phyloP scores from a whole-genome alignment of 2,888 invertebrate species.

The Ormyrus labotus region DNA sequence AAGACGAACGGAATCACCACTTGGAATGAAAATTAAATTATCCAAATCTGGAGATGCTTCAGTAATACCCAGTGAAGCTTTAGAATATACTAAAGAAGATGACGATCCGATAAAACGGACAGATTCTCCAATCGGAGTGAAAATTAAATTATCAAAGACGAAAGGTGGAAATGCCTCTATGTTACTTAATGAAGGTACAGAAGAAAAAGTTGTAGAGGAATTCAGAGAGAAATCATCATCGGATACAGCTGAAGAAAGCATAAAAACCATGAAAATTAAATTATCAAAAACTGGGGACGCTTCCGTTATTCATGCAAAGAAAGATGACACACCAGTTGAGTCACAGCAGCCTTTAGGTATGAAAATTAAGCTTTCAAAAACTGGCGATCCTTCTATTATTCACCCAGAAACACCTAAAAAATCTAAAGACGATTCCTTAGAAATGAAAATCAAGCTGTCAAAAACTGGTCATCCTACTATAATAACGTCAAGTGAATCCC shows the following conservation, averaged over 20 bases:
- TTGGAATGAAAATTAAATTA: constrained; percentile 72
- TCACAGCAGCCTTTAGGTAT: constrained; percentile 71
- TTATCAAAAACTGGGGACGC: constrained; percentile 70
- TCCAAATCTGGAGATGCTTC: constrained; percentile 71
- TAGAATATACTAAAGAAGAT: constrained; percentile 57
- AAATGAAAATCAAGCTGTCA: constrained; percentile 71
- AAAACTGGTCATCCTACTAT: constrained; percentile 72
- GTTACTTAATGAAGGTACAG: constrained; percentile 28
- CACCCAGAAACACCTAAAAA: constrained; percentile 55
- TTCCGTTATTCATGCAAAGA: constrained; percentile 62
- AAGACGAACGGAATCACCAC: constrained; percentile 50
- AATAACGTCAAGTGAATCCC: constrained; percentile 64
- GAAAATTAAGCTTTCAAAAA: constrained; percentile 73
- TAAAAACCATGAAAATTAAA: constrained; percentile 68
- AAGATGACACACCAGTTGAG: constrained; percentile 18
- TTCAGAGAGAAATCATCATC: not conserved
- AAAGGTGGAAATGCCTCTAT: constrained; percentile 49
- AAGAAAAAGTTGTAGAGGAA: constrained; percentile 33
- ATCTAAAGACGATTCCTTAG: constrained; percentile 65
- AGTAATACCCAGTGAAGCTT: constrained; percentile 65
- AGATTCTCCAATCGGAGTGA: constrained; percentile 61
- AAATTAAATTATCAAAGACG: constrained; percentile 50
- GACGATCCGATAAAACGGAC: constrained; percentile 64
- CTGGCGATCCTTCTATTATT: constrained; percentile 69
- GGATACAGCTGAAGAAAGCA: constrained; percentile 3